phyloP scores from a whole-genome alignment of 2,113 vertebrate genomes.

The Scomber scombrus region DNA sequence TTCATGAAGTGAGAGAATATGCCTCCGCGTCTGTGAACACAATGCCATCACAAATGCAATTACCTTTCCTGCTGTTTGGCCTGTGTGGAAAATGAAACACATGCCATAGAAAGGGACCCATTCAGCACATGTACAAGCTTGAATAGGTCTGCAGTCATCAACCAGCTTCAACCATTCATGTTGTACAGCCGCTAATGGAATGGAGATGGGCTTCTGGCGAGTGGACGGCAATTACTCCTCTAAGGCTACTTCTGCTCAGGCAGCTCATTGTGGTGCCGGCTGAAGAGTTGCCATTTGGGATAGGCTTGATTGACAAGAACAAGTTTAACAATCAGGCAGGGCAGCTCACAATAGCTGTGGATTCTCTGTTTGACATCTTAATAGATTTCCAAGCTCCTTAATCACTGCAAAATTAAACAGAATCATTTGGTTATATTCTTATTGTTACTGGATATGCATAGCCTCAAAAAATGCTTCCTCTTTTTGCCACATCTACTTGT shows the following conservation, averaged over 20 bases:
- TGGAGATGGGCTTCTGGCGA: conserved; percentile 53
- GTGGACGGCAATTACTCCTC: conserved; percentile 62
- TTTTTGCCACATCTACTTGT: not conserved
- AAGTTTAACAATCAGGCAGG: conserved; percentile 82
- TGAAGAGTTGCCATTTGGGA: conserved; percentile 69
- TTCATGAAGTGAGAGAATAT: conserved; percentile 41
- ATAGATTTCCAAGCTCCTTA: not conserved
- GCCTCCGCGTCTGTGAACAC: conserved; percentile 35
- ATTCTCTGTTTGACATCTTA: not conserved
- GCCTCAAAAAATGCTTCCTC: not conserved
- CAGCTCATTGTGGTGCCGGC: conserved; percentile 61
- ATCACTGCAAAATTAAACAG: not conserved
- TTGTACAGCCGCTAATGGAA: conserved; percentile 66
- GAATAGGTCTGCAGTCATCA: conserved; percentile 61
- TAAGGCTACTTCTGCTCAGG: conserved; percentile 39
- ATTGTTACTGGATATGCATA: not conserved
- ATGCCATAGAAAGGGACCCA: conserved; percentile 28
- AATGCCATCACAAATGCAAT: conserved; percentile 60
- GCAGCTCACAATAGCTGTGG: conserved; percentile 51
- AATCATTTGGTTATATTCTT: not conserved
- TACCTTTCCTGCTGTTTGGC: conserved; percentile 50
- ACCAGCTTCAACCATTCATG: conserved; percentile 59
- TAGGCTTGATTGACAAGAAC: conserved; percentile 81
- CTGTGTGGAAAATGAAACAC: conserved; percentile 59
- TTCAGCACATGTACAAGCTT: conserved; percentile 52